A percentile compares a stretch with the other conserved stretches of the same genome.
These are phyloP conservation scores for Falco biarmicus DNA, from an alignment of 2,797 vertebrate genomes.

Conservation along the genomic window DNA sequence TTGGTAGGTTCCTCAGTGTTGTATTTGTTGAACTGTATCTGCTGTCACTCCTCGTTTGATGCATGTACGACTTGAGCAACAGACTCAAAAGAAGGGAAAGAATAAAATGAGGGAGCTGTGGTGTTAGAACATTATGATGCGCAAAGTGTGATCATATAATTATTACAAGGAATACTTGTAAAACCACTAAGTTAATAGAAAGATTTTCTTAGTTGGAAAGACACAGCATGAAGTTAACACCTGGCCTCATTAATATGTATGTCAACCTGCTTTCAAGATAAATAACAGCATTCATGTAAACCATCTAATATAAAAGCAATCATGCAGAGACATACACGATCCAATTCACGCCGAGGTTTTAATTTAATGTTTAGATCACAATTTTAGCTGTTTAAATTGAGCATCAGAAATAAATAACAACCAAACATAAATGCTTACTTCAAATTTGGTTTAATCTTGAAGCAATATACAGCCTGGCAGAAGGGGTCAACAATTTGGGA, in stretches of 20 bases:
- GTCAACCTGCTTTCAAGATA: conserved; percentile 79
- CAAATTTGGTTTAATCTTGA: conserved; percentile 44
- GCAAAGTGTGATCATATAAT: conserved; percentile 47
- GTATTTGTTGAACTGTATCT: background rate
- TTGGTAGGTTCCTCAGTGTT: background rate
- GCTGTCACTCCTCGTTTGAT: background rate
- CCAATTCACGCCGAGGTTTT: conserved; percentile 76
- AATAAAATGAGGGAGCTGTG: background rate
- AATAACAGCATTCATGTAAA: conserved; percentile 80
- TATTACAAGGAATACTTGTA: conserved; percentile 75
- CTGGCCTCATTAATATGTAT: conserved; percentile 83
- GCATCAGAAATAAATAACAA: conserved; percentile 54
- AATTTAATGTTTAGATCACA: conserved; percentile 79
- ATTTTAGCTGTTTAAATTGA: conserved; percentile 70
- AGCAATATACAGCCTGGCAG: background rate
- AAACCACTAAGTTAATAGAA: conserved; percentile 69
- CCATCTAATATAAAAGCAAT: conserved; percentile 81
- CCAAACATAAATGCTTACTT: conserved; percentile 51
- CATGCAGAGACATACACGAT: conserved; percentile 71
- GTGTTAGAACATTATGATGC: background rate
- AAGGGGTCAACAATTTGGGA: background rate
- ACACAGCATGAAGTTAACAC: conserved; percentile 79
- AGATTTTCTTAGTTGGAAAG: conserved; percentile 70
- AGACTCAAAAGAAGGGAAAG: background rate
- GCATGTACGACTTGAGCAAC: background rate